Base-by-base conservation (phyloP, 2,888 invertebrate genomes). In the Phaedon cochleariae region DNA sequence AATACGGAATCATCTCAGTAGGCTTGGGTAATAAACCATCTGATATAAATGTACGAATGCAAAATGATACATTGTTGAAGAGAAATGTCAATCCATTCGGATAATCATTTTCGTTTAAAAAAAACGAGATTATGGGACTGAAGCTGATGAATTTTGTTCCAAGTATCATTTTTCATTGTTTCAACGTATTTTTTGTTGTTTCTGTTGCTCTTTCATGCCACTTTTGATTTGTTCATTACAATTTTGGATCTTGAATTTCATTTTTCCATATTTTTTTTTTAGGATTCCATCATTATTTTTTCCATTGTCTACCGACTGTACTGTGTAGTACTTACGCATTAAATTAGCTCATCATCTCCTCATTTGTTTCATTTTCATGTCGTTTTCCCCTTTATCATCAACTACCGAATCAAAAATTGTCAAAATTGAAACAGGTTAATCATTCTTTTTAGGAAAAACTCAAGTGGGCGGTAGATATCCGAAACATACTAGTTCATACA, bases 1-100 rank as follows among this genome's bases (percentile, higher is more conserved):
- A 94, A 86, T 97, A 97, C 87, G 93, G 92, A 80, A 94, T 98
- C 79, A 89, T 98, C 71, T 95, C 93, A 61, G 89, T 94, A 85
- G 93, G 93, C 57, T 68, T 82, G 69, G 90, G 90, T 54, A 84
- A 69, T 62, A 53, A 57, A 59, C 12, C 3, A 6, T 17, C 37
- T 31, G 31, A 55, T 9, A 37, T 34, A 29, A 29, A 29, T 7
- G 29, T 7, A 34, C 9, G 12, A 34, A 34, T 34, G 34, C 34
- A 34, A 9, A 34, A 4, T 34, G 12, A 12, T 34, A 7, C 5
- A 9, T 7, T 12, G 34, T 34, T 10, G 2, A 34, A 10, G 10
- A 34, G 34, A 34, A 12, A 34, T 34, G 34, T 34, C 7, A 34
- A 34, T 34, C 34, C 34, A 4, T 34, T 34, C 12, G 12, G 10